Conservation (phyloP, 37 sponge, comb jelly and placozoan genomes). For the Spongia lamella region DNA sequence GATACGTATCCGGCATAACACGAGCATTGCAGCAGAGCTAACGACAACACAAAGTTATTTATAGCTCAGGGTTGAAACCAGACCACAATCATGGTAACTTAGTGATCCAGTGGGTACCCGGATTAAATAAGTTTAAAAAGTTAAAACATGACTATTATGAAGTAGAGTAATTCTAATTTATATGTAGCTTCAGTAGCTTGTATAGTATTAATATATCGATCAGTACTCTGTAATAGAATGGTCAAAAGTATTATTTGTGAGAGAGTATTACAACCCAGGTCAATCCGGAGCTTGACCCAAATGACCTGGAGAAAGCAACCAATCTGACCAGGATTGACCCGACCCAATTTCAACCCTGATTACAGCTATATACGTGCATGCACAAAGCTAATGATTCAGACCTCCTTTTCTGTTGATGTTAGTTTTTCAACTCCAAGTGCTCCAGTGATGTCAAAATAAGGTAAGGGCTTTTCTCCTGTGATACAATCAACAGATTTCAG, state of each 20-base stretch:
- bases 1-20: constrained; percentile 59
- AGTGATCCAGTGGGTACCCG: too few relatives aligned
- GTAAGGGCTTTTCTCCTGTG: constrained; percentile 8
- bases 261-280: too few relatives aligned
- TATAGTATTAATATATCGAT: not conserved
- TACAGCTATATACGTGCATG: not conserved
- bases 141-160: not conserved
- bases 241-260: too few relatives aligned
- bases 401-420: constrained; percentile 68
- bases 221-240: not conserved
- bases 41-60: not conserved
- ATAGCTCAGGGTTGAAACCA: too few relatives aligned
- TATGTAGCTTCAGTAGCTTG: too few relatives aligned
- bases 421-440: constrained; percentile 64
- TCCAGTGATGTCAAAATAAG: constrained; percentile 43
- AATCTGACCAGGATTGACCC: too few relatives aligned
- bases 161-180: too few relatives aligned
- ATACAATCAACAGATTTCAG: not conserved
- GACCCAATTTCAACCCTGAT: too few relatives aligned
- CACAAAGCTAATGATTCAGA: constrained; percentile 5
- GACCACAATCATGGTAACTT: too few relatives aligned
- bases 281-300: too few relatives aligned
- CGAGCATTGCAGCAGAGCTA: constrained; percentile 68
- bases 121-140: not conserved
- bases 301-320: too few relatives aligned